A percentile compares a stretch with the other conserved stretches of the same genome.
These are phyloP conservation scores for Nymphalis polychloros DNA, from an alignment of 2,888 invertebrate species.

Conservation along the genomic window DNA sequence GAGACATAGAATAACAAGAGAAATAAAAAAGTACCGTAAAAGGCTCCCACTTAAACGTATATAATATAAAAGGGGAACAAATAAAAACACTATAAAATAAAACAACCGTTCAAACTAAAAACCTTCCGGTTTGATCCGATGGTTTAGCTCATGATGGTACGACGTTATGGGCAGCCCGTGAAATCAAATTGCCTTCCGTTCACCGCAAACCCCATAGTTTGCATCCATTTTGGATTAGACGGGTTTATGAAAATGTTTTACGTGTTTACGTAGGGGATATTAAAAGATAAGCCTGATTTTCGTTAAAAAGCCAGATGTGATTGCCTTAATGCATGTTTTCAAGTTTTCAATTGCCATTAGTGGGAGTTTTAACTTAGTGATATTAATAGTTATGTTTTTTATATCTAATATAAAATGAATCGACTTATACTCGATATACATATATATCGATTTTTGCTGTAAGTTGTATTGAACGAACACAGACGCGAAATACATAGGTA, in stretches of 20 bases:
- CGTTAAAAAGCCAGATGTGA: constrained; percentile 12
- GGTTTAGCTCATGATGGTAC: constrained; percentile 8
- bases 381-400: no score
- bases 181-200: constrained; percentile 15
- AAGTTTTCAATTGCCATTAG: background rate
- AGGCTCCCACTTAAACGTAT: constrained; percentile 5
- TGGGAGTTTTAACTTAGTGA: no score
- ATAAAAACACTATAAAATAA: constrained; percentile 25
- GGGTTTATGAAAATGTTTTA: constrained; percentile 6
- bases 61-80: constrained; percentile 16
- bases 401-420: no score
- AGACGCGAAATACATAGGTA: no score
- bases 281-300: constrained; percentile 4
- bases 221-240: constrained; percentile 15
- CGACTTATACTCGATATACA: no score
- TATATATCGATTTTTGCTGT: no score
- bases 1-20: constrained; percentile 2
- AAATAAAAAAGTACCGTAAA: constrained; percentile 12
- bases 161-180: constrained; percentile 14
- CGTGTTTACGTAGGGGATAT: constrained; percentile 15
- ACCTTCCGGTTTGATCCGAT: constrained; percentile 13
- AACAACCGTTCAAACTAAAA: constrained; percentile 16
- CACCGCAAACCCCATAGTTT: constrained; percentile 16
- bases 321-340: constrained; percentile 5
- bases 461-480: no score